Evolutionary conservation across 2,888 invertebrate genomes (phyloP).

Genomic region (Dexiosoma caninum): DNA sequence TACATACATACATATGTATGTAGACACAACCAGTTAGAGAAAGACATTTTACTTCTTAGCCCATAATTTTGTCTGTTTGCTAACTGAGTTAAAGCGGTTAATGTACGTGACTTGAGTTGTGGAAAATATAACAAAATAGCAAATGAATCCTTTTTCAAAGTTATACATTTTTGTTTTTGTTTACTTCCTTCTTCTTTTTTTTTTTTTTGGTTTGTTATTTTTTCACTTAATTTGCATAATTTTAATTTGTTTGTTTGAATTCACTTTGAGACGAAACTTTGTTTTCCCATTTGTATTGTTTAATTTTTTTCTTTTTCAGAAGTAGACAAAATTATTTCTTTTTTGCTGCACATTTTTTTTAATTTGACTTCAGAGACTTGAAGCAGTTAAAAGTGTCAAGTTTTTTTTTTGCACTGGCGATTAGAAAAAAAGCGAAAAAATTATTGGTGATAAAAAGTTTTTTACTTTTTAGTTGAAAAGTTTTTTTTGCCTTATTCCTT

Average conservation of each 20-base stretch:
- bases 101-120: conserved; percentile 32
- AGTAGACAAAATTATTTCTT: conserved; percentile 34
- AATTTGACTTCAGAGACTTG: conserved; percentile 58
- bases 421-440: not conserved
- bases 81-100: conserved; percentile 51
- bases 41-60: conserved; percentile 25
- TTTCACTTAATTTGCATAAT: conserved; percentile 72
- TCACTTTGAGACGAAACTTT: conserved; percentile 62
- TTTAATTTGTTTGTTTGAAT: conserved; percentile 72
- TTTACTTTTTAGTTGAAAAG: conserved; percentile 40
- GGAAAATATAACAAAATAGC: not conserved
- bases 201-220: conserved; percentile 37
- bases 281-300: conserved; percentile 39
- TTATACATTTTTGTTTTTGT: conserved; percentile 35
- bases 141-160: conserved; percentile 30
- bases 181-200: conserved; percentile 6
- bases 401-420: not conserved
- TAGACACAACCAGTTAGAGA: not conserved
- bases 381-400: conserved; percentile 56
- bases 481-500: conserved; percentile 2
- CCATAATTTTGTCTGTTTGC: conserved; percentile 27
- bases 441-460: conserved; percentile 38
- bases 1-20: too few species aligned
- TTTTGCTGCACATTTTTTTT: conserved; percentile 44
- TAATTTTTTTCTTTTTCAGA: conserved; percentile 4